Conservation (phyloP, 2,888 invertebrate genomes). For the Drosophila rubida region DNA sequence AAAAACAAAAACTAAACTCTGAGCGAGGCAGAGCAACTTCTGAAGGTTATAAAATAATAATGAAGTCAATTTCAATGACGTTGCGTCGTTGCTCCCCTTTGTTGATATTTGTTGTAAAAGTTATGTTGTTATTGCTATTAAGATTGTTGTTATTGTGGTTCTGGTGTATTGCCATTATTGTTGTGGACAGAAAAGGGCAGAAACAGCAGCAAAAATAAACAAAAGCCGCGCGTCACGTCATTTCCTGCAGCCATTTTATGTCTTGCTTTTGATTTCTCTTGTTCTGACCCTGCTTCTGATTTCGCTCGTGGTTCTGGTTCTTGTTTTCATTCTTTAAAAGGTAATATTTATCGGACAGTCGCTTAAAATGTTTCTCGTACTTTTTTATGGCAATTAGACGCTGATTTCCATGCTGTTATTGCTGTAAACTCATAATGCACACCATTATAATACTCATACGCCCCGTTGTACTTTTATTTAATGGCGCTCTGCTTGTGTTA, state of each 20-base stretch:
- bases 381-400: slow-evolving; percentile 65
- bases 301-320: background rate
- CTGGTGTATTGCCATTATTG: slow-evolving; percentile 34
- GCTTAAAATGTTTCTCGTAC: slow-evolving; percentile 31
- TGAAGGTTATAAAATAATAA: slow-evolving; percentile 69
- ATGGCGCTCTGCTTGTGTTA: slow-evolving; percentile 38
- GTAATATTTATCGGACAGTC: slow-evolving; percentile 9
- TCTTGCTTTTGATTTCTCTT: slow-evolving; percentile 60
- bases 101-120: slow-evolving; percentile 56
- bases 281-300: slow-evolving; percentile 7
- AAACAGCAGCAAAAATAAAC: slow-evolving; percentile 49
- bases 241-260: slow-evolving; percentile 74
- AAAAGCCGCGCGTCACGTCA: slow-evolving; percentile 67
- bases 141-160: slow-evolving; percentile 34
- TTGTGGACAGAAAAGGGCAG: slow-evolving; percentile 52
- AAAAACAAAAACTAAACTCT: slow-evolving; percentile 45
- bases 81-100: slow-evolving; percentile 36
- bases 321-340: slow-evolving; percentile 21
- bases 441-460: slow-evolving; percentile 47
- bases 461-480: slow-evolving; percentile 47
- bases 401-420: slow-evolving; percentile 21
- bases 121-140: slow-evolving; percentile 57
- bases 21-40: slow-evolving; percentile 34
- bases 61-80: slow-evolving; percentile 75
- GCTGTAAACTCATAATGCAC: slow-evolving; percentile 34